Percentiles rank a stretch among this genome's conserved stretches.
Evolutionary conservation across 53 echinoderm and acorn worm species (phyloP).

Genomic region (Astropecten irregularis): DNA sequence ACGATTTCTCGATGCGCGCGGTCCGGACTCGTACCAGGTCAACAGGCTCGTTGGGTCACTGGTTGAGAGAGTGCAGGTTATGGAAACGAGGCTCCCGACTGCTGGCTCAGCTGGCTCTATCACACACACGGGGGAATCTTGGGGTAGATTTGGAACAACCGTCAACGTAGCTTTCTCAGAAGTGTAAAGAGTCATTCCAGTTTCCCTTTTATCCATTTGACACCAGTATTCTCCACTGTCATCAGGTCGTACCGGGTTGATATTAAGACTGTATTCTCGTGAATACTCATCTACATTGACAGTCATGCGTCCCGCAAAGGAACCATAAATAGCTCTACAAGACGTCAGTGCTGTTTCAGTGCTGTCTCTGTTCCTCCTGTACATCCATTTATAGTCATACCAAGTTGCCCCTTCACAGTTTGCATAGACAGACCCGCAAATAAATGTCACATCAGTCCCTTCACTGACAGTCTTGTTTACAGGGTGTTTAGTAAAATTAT

Average conservation of each 20-base stretch:
- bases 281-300: neutral
- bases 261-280: neutral
- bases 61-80: neutral
- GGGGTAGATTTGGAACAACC: neutral
- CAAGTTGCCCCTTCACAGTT: no score
- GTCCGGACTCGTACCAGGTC: neutral
- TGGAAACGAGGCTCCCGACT: neutral
- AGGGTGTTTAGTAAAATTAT: neutral
- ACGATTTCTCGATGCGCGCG: no score
- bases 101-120: neutral
- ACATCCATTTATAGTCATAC: no score
- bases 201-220: neutral
- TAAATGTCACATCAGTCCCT: neutral
- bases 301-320: no score
- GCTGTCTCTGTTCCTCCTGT: neutral
- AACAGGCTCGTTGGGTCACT: neutral
- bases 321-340: no score
- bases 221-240: conserved; percentile 1
- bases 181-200: neutral
- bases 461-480: neutral
- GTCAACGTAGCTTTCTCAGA: neutral
- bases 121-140: neutral
- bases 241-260: neutral
- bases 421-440: neutral
- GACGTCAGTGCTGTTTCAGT: neutral